These are phyloP conservation scores for Ophiodon elongatus DNA, from an alignment of 2,113 vertebrate genomes.

Conservation along the genomic window DNA sequence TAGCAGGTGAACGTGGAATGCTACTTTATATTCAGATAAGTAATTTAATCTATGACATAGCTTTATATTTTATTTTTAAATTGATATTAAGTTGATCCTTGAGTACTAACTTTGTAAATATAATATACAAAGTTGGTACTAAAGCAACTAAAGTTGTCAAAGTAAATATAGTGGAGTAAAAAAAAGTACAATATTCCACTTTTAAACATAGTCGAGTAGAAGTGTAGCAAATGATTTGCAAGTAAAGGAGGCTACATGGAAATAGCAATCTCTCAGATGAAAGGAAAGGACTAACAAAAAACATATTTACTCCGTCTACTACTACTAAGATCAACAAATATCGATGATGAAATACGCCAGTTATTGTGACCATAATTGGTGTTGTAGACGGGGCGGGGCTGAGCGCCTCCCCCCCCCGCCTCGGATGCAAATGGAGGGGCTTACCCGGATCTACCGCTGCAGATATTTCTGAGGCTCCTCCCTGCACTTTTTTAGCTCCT, in stretches of 20 bases:
- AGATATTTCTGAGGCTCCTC: slow-evolving; percentile 76
- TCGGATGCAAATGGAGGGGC: slow-evolving; percentile 60
- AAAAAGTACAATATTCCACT: too few species aligned
- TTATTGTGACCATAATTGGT: slow-evolving; percentile 27
- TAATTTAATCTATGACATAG: neutral
- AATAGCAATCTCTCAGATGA: neutral
- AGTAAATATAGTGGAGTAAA: neutral
- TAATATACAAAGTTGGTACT: neutral
- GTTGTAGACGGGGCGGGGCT: slow-evolving; percentile 59
- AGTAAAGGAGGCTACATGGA: neutral
- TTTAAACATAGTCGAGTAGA: too few species aligned
- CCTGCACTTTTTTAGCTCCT: slow-evolving; percentile 65
- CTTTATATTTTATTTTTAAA: neutral
- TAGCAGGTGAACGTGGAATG: neutral
- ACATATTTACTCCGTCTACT: neutral
- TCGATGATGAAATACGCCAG: slow-evolving; percentile 10
- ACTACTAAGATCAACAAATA: neutral
- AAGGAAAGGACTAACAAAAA: neutral
- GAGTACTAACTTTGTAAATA: neutral
- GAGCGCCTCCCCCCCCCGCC: slow-evolving; percentile 25
- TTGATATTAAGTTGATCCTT: neutral
- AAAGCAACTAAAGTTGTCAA: neutral
- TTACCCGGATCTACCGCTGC: slow-evolving; percentile 81
- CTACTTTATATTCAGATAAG: neutral
- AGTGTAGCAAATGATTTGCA: too few species aligned